Percentiles rank a stretch among this genome's conserved stretches.
Conservation (phyloP, 2,888 invertebrate species). For the Orthonychiurus folsomi region DNA sequence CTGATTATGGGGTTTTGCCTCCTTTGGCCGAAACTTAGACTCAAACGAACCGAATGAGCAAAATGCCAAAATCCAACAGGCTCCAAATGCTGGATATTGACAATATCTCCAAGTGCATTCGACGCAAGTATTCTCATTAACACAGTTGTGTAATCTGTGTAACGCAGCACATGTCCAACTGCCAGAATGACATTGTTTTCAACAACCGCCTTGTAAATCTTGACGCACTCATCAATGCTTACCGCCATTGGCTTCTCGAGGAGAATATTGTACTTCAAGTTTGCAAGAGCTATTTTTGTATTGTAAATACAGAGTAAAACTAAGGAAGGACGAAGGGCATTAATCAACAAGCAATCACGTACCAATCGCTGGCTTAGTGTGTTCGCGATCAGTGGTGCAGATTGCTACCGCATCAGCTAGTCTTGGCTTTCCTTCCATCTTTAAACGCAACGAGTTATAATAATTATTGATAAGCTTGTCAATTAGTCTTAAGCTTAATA, state of each 20-base stretch:
- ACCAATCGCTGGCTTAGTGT: constrained; percentile 33
- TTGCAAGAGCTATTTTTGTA: constrained; percentile 42
- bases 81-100: constrained; percentile 46
- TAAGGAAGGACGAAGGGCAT: background rate
- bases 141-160: constrained; percentile 43
- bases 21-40: too few relatives aligned
- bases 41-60: constrained; percentile 44
- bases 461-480: background rate
- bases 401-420: constrained; percentile 37
- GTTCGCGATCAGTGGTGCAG: constrained; percentile 34
- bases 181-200: constrained; percentile 43
- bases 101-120: constrained; percentile 44
- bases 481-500: background rate
- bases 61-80: constrained; percentile 47
- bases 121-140: constrained; percentile 44
- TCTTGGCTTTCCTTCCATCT: constrained; percentile 27
- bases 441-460: too few relatives aligned
- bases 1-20: too few relatives aligned
- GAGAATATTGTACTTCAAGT: constrained; percentile 46
- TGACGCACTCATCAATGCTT: constrained; percentile 44
- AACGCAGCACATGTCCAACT: constrained; percentile 47
- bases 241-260: constrained; percentile 48
- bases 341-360: constrained; percentile 3
- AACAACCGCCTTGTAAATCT: constrained; percentile 44
- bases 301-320: background rate